phyloP scores from a whole-genome alignment of 2,113 vertebrate species.

The Apteryx owenii region DNA sequence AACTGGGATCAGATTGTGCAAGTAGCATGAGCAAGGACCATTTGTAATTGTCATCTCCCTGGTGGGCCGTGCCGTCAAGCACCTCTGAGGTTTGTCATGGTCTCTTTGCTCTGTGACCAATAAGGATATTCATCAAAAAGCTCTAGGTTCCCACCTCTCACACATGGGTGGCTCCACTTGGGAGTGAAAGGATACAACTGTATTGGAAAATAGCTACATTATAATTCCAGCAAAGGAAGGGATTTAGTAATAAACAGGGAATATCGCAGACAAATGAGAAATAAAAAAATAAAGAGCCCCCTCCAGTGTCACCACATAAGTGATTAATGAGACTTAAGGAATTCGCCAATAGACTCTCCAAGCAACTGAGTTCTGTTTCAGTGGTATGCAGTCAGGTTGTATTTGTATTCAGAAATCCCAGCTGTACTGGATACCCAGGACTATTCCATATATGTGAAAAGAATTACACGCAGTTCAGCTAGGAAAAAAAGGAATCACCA shows the following conservation, averaged over 20 bases:
- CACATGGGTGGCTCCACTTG: conserved; percentile 35
- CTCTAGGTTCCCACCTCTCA: conserved; percentile 18
- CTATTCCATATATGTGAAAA: conserved; percentile 56
- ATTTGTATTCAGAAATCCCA: conserved; percentile 71
- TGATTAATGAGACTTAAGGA: conserved; percentile 77
- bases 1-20: background rate
- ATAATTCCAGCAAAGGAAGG: conserved; percentile 57
- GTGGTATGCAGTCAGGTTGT: conserved; percentile 75
- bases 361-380: conserved; percentile 69
- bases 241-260: conserved; percentile 72
- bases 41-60: conserved; percentile 22
- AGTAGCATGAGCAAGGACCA: background rate
- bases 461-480: conserved; percentile 43
- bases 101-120: background rate
- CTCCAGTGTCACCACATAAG: conserved; percentile 60
- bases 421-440: conserved; percentile 52
- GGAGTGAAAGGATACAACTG: conserved; percentile 57
- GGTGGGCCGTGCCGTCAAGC: background rate
- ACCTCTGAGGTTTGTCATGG: conserved; percentile 4
- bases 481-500: background rate
- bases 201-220: conserved; percentile 61
- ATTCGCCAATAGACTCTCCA: conserved; percentile 71
- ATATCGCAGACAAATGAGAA: conserved; percentile 74
- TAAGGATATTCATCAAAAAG: conserved; percentile 54
- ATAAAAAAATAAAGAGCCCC: conserved; percentile 69